Conservation (phyloP, 2,113 vertebrate genomes). For the Corvus hawaiiensis region DNA sequence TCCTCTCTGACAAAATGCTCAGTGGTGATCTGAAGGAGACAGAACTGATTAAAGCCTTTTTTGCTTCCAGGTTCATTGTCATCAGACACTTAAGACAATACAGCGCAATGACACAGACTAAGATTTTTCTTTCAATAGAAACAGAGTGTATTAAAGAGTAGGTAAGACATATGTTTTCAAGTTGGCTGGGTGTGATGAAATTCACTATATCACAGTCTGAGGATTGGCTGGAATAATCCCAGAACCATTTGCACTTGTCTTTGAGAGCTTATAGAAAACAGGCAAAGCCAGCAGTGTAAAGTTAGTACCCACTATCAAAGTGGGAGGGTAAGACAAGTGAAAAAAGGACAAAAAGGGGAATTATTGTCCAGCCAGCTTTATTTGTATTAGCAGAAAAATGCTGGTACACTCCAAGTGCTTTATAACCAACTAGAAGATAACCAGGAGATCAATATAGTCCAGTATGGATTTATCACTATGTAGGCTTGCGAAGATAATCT, state of each 20-base stretch:
- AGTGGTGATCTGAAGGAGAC: background rate
- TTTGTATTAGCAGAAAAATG: background rate
- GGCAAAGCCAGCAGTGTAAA: background rate
- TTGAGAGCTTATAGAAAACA: background rate
- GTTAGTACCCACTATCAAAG: background rate
- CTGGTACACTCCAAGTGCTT: background rate
- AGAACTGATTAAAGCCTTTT: background rate
- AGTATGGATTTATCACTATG: background rate
- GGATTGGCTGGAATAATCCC: background rate
- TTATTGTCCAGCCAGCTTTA: background rate
- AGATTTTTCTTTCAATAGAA: background rate
- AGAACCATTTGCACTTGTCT: background rate
- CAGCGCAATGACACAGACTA: background rate
- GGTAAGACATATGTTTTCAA: background rate
- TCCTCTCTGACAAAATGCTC: background rate
- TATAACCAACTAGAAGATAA: background rate
- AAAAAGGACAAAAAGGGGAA: background rate
- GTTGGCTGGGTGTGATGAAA: background rate
- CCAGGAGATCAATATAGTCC: background rate
- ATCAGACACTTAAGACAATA: background rate
- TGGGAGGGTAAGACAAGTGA: background rate
- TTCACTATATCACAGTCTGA: background rate
- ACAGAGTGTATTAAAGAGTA: background rate
- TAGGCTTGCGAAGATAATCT: background rate
- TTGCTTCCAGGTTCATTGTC: background rate